phyloP scores from a whole-genome alignment of 2,113 vertebrate species.

The Acinonyx jubatus region DNA sequence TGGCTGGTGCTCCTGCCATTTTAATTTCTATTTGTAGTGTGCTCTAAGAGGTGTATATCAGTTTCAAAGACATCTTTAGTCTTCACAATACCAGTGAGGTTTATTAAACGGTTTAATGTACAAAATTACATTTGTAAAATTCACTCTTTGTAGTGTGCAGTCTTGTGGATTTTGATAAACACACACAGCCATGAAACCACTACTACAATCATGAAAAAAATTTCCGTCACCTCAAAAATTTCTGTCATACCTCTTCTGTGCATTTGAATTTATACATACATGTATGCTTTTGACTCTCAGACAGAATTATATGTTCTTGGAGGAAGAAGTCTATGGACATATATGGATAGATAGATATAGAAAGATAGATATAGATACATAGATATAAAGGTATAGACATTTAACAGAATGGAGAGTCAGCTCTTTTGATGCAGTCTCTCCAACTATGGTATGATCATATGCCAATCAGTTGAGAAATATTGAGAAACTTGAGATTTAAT shows the following conservation, averaged over 20 bases:
- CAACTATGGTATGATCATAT: background rate
- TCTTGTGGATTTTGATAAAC: background rate
- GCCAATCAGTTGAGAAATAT: background rate
- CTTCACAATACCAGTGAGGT: background rate
- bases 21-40: background rate
- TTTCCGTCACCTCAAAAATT: background rate
- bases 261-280: background rate
- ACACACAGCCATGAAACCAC: background rate
- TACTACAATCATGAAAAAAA: background rate
- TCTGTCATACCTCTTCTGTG: background rate
- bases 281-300: background rate
- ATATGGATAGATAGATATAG: background rate
- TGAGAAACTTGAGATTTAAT: constrained; percentile 22
- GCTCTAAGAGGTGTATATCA: background rate
- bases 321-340: background rate
- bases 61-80: background rate
- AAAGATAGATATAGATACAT: background rate
- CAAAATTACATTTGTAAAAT: constrained; percentile 33
- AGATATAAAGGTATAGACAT: background rate
- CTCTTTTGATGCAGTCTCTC: background rate
- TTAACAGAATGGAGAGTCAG: background rate
- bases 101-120: background rate
- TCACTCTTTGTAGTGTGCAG: background rate
- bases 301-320: background rate
- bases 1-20: background rate